Evolutionary conservation across 2,888 invertebrate genomes (phyloP).

Genomic region (Plebejus melissa): DNA sequence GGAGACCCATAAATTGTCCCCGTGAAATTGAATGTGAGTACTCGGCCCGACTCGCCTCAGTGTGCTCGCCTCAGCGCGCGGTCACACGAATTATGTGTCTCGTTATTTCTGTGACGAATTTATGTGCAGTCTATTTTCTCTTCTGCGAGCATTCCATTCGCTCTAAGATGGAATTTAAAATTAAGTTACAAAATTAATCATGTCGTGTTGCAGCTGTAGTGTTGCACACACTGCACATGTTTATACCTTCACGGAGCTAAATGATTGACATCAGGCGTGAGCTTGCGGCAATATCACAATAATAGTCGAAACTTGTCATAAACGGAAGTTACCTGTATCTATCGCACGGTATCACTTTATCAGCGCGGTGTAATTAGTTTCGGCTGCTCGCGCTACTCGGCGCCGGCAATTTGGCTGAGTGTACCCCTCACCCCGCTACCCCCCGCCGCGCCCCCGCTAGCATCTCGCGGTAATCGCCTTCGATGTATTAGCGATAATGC

Average conservation of each 20-base stretch:
- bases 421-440: not conserved
- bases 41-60: not conserved
- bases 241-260: not conserved
- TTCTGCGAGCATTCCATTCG: not conserved
- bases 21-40: conserved; percentile 3
- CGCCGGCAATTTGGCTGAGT: conserved; percentile 8
- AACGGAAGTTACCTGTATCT: not conserved
- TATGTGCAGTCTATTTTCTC: not conserved
- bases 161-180: conserved; percentile 1
- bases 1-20: conserved; percentile 4
- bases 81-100: conserved; percentile 3
- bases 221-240: not conserved
- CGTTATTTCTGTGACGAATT: conserved; percentile 3
- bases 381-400: not conserved
- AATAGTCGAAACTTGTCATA: not conserved
- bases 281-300: not conserved
- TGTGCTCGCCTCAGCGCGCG: not conserved
- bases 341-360: not conserved
- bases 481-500: conserved; percentile 17
- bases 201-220: not conserved
- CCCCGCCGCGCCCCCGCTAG: not conserved
- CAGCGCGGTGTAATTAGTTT: not conserved
- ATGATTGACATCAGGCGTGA: not conserved
- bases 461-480: not conserved
- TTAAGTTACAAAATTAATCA: not conserved